Conservation (phyloP, 2,888 invertebrate genomes). For the Chrysolina oricalcia region DNA sequence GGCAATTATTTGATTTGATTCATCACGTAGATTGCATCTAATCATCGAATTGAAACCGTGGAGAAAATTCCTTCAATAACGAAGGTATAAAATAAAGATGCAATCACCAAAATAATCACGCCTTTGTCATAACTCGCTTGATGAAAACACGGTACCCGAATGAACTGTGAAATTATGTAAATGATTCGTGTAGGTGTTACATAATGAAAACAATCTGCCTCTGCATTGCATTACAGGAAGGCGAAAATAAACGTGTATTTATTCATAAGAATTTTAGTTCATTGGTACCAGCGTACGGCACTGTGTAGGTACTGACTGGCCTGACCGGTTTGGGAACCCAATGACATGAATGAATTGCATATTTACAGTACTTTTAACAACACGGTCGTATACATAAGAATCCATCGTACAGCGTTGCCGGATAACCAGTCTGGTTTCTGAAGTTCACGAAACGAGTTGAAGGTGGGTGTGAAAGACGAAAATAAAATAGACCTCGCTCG, state of each 20-base stretch:
- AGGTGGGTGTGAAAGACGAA: not conserved
- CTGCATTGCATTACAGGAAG: constrained; percentile 29
- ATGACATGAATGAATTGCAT: constrained; percentile 26
- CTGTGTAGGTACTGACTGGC: constrained; percentile 28
- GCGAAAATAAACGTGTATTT: constrained; percentile 46
- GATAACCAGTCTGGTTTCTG: not conserved
- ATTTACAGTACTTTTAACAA: constrained; percentile 13
- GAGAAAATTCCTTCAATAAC: no score
- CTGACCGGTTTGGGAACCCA: constrained; percentile 13
- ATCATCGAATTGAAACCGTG: no score
- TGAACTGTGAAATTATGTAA: constrained; percentile 52
- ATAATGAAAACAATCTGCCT: constrained; percentile 47
- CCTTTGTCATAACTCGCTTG: constrained; percentile 6
- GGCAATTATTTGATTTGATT: not conserved
- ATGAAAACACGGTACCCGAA: constrained; percentile 25
- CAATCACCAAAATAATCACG: constrained; percentile 5
- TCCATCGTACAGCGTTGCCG: constrained; percentile 2
- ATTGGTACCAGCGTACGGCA: constrained; percentile 1
- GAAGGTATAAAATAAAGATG: not conserved
- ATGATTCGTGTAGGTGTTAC: constrained; percentile 49
- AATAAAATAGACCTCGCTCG: not conserved
- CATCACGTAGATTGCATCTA: not conserved
- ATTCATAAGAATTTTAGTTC: constrained; percentile 40
- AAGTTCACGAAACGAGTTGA: not conserved
- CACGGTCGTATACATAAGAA: constrained; percentile 12